phyloP scores from a whole-genome alignment of 2,797 vertebrate species.

The Hydrophis major region DNA sequence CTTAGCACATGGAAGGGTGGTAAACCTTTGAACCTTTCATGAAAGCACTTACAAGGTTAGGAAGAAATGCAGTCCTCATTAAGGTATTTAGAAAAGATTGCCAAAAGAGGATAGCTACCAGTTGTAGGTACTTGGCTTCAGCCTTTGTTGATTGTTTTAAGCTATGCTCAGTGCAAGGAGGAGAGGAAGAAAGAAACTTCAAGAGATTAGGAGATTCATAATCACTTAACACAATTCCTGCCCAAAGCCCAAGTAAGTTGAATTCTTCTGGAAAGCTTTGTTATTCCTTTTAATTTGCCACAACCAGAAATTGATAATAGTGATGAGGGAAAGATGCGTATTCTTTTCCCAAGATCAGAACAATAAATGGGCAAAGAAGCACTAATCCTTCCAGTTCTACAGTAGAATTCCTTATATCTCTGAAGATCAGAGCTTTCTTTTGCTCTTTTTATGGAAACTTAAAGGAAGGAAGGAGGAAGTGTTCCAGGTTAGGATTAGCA shows the following conservation, averaged over 20 bases:
- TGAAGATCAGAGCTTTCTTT: background rate
- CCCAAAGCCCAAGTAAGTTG: background rate
- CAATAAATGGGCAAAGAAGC: background rate
- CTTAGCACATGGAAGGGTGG: background rate
- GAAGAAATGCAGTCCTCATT: background rate
- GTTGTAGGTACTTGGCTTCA: background rate
- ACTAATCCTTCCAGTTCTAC: background rate
- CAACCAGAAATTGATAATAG: background rate
- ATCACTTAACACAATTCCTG: background rate
- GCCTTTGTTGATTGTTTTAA: background rate
- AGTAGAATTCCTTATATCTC: background rate
- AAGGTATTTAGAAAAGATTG: background rate
- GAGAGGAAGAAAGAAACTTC: background rate
- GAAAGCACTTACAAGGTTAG: background rate
- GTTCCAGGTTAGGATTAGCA: constrained; percentile 40
- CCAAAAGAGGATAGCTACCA: background rate
- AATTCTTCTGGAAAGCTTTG: background rate
- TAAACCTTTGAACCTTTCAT: background rate
- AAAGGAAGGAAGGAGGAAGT: background rate
- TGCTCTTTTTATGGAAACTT: background rate
- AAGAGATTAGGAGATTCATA: background rate
- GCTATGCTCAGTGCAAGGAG: background rate
- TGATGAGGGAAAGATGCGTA: background rate
- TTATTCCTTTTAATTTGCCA: background rate
- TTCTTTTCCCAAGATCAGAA: background rate